Conservation (phyloP, 37 sponge, comb jelly and placozoan genomes). For the Amphimedon queenslandica region DNA sequence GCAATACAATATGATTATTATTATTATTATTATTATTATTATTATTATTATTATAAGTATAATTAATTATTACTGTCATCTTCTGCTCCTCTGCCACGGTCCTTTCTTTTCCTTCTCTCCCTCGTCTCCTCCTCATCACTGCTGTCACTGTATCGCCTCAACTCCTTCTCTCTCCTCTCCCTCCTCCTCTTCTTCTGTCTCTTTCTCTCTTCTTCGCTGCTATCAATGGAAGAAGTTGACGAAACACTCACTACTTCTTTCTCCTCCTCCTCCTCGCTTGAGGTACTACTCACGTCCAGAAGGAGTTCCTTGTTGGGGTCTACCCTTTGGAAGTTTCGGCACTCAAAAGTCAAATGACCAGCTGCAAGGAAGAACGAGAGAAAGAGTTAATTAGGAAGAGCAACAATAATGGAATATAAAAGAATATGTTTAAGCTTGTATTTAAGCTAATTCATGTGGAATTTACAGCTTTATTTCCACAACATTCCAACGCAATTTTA, state of each 20-base stretch:
- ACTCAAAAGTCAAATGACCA: conserved; percentile 87
- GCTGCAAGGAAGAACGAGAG: conserved; percentile 23
- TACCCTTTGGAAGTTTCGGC: conserved; percentile 75
- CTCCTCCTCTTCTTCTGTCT: conserved; percentile 4
- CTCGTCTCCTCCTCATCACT: not conserved
- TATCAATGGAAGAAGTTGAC: conserved; percentile 27
- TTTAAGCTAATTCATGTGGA: too few species aligned
- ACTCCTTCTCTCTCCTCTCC: too few species aligned
- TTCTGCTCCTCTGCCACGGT: conserved; percentile 3
- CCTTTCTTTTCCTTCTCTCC: not conserved
- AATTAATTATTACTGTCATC: not conserved
- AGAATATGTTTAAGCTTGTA: too few species aligned
- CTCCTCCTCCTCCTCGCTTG: conserved; percentile 67
- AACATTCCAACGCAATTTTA: too few species aligned
- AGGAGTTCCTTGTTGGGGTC: conserved; percentile 74
- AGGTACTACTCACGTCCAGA: conserved; percentile 85
- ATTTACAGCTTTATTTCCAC: too few species aligned
- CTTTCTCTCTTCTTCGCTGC: conserved; percentile 17
- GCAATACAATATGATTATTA: too few species aligned
- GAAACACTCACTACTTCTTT: conserved; percentile 8
- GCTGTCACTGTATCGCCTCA: not conserved
- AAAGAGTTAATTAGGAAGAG: not conserved
- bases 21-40: too few species aligned
- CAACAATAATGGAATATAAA: not conserved
- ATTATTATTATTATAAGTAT: too few species aligned